Conservation (phyloP, 2,113 vertebrate genomes). For the Cryptotis parvus region DNA sequence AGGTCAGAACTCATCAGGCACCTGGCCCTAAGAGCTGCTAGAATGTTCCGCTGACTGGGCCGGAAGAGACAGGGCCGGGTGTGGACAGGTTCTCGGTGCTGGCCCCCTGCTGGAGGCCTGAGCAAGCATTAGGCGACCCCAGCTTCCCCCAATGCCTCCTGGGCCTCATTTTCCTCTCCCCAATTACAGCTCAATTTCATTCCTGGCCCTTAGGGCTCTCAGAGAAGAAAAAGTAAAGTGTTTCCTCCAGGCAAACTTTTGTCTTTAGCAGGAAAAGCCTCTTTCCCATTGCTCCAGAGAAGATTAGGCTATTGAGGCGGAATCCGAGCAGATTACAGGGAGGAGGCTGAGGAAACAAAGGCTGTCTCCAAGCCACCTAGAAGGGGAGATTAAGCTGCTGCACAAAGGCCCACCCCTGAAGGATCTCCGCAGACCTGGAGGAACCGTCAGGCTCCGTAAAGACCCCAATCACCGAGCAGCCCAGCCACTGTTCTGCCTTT, state of each 20-base stretch:
- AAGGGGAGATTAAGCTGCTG: conserved; percentile 57
- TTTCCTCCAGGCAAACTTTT: conserved; percentile 75
- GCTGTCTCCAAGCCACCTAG: conserved; percentile 49
- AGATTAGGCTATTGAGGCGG: conserved; percentile 45
- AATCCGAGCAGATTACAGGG: conserved; percentile 64
- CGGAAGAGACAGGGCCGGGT: no score
- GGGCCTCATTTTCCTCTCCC: not conserved
- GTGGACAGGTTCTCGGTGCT: not conserved
- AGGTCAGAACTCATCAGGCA: not conserved
- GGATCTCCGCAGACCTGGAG: not conserved
- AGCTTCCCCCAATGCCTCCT: fast-evolving
- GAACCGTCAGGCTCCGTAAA: conserved; percentile 63
- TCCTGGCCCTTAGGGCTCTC: conserved; percentile 29
- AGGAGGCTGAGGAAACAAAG: conserved; percentile 71
- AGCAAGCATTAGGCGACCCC: fast-evolving
- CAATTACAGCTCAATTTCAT: not conserved
- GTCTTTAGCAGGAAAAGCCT: conserved; percentile 64
- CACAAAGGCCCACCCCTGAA: conserved; percentile 29
- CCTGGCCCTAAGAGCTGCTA: not conserved
- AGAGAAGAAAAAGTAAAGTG: conserved; percentile 64
- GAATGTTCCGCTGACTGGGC: no score
- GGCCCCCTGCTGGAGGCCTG: not conserved
- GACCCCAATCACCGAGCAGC: conserved; percentile 54
- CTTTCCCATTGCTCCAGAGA: conserved; percentile 72
- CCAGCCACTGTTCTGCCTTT: conserved; percentile 58